Evolutionary conservation across 1,140 invertebrate genomes (phyloP), one percentile per base, ranked within the genome.

Genomic region (Temnothorax curvispinosus): DNA sequence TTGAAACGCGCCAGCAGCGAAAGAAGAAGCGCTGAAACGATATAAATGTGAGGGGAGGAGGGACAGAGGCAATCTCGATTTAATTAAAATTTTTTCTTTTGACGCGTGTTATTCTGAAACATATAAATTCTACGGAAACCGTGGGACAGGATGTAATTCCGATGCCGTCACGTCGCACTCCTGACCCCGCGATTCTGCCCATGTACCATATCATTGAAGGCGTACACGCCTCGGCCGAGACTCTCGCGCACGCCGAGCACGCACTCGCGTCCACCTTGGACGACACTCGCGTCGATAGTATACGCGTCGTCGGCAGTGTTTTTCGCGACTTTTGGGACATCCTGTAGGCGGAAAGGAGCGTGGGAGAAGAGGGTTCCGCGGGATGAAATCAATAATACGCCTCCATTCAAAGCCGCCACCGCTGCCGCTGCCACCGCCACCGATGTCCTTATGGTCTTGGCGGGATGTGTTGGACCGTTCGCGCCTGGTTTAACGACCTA

Each of bases 311-410:
- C 32, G 32, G 35, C 35, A 35, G 35, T 52, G 77, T 58, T 38
- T 84, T 84, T 74, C 41, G 32, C 54, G 80, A 84, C 80, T 75
- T 84, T 84, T 84, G 80, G 80, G 80, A 75, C 80, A 87, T 50
- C 76, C 50, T 50, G 85, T 44, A 60, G 27, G 27, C 50, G 13
- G 60, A 69, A 67, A 81, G 85, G 76, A 58, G 38, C 50, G 75
- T 41, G 32, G 67, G 74, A 60, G 58, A 69, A 60, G 74, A 72
- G 87, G 50, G 50, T 64, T 87, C 80, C 86, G 89, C 88, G 91
- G 81, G 90, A 91, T 91, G 91, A 93, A 94, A 94, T 94, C 93
- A 94, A 94, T 94, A 94, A 93, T 89, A 93, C 91, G 92, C 90
- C 88, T 91, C 87, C 88, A 92, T 92, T 92, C 89, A 89, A 90